Evolutionary conservation across 92 coral and sea anemone species (phyloP).

Genomic region (Umimayanthus kanabou): DNA sequence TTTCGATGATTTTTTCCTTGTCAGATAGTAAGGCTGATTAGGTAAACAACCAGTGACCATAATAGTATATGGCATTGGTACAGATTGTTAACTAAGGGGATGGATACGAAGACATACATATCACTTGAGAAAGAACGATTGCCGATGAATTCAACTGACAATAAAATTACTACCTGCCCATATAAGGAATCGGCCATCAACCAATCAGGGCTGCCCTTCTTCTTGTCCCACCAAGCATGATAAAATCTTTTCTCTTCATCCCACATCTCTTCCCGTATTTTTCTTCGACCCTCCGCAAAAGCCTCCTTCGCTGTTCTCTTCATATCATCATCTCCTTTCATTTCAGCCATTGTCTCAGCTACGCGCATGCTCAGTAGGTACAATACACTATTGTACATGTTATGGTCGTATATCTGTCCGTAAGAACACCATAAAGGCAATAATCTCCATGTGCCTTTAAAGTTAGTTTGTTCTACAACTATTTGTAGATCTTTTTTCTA

Average conservation of each 20-base stretch:
- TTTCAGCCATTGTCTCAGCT: conserved; percentile 60
- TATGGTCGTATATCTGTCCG: conserved; percentile 67
- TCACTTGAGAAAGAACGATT: background rate
- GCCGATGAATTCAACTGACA: background rate
- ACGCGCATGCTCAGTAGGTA: conserved; percentile 70
- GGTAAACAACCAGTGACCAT: too few species aligned
- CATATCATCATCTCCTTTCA: conserved; percentile 46
- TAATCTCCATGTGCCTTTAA: too few species aligned
- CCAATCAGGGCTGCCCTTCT: conserved; percentile 77
- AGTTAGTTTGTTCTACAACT: background rate
- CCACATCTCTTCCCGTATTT: conserved; percentile 68
- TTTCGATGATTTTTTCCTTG: too few species aligned
- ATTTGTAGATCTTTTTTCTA: background rate
- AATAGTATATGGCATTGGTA: too few species aligned
- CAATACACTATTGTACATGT: conserved; percentile 86
- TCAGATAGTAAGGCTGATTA: too few species aligned
- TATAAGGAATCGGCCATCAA: conserved; percentile 83
- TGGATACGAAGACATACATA: background rate
- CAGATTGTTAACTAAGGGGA: background rate
- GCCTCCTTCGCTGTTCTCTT: conserved; percentile 33
- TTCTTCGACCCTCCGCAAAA: conserved; percentile 48
- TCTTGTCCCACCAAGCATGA: conserved; percentile 86
- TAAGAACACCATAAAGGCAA: background rate
- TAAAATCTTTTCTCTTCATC: conserved; percentile 72
- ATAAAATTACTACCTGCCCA: conserved; percentile 77